These are phyloP conservation scores for Pecten maximus DNA, from an alignment of 2,888 invertebrate species.

Conservation along the genomic window DNA sequence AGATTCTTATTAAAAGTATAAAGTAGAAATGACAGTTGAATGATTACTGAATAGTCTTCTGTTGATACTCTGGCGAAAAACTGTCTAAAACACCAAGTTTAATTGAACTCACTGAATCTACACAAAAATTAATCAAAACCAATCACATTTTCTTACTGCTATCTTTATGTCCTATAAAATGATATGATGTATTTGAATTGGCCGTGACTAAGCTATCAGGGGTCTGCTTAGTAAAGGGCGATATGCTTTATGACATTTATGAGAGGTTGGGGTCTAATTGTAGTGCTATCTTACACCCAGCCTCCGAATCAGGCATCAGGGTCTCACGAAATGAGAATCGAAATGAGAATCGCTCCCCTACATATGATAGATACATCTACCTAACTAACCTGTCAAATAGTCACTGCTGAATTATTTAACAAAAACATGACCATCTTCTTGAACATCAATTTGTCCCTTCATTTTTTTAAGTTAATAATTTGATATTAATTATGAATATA, in stretches of 20 bases:
- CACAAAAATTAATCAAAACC: background rate
- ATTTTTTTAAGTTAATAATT: no score
- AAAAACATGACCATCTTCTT: no score
- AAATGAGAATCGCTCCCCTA: background rate
- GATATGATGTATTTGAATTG: background rate
- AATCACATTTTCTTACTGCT: background rate
- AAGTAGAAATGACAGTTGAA: no score
- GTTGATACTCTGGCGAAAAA: background rate
- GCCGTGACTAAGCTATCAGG: background rate
- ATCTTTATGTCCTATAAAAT: conserved; percentile 1
- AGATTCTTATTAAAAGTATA: no score
- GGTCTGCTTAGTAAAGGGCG: background rate
- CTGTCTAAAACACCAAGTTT: background rate
- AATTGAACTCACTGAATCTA: background rate
- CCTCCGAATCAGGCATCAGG: background rate
- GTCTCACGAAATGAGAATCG: background rate
- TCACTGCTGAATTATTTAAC: no score
- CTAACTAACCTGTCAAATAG: no score
- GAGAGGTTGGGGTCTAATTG: background rate
- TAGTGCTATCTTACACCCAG: background rate
- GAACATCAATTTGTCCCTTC: no score
- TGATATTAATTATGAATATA: no score
- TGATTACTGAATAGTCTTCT: background rate
- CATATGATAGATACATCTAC: no score
- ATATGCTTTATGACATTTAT: background rate